Base-by-base conservation (phyloP, 2,888 invertebrate species). In the Eupithecia dodoneata region DNA sequence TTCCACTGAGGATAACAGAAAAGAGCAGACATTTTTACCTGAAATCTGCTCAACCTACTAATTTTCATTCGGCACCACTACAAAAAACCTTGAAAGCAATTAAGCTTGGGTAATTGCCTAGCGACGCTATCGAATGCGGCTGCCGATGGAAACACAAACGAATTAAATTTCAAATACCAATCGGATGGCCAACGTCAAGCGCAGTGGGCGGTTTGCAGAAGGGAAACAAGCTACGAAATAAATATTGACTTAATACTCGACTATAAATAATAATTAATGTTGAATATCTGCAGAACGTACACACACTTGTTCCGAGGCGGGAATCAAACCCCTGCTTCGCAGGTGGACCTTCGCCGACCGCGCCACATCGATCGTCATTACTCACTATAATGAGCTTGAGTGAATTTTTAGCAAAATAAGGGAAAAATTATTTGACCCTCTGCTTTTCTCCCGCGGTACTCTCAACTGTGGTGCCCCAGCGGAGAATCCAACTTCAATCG, bases 131-230 rank as follows among this genome's bases (percentile, higher is more conserved):
- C 76, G 71, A 72, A 47, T 75, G 71, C 18, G 71, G 71, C 71
- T 74, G 55, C 71, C 59, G 70, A 65, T 76, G 76, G 74, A 73
- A 49, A 76, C 80, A 79, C 79, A 81, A 84, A 84, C 82, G 83
- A 86, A 84, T 85, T 84, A 81, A 83, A 81, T 83, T 82, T 79
- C 82, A 80, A 82, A 84, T 84, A 80, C 80, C 83, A 82, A 83
- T 83, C 83, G 80, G 82, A 74, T 74, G 74, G 67, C 76, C 71
- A 49, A 42, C 59, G 67, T 72, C 73, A 13, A 47, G 69, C 30
- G 49, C 13, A 70, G 30, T 12, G 47, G 12, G 4, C 10, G 47
- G 18, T 18, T 12, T 47, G 70, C 70, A 70, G 70, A 70, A 70
- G 13, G 70, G 2, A 45, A 69, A 69, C 42, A 15, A 15, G 4